Conservation (phyloP, 2,888 invertebrate species). For the Drosophila austrosaltans region DNA sequence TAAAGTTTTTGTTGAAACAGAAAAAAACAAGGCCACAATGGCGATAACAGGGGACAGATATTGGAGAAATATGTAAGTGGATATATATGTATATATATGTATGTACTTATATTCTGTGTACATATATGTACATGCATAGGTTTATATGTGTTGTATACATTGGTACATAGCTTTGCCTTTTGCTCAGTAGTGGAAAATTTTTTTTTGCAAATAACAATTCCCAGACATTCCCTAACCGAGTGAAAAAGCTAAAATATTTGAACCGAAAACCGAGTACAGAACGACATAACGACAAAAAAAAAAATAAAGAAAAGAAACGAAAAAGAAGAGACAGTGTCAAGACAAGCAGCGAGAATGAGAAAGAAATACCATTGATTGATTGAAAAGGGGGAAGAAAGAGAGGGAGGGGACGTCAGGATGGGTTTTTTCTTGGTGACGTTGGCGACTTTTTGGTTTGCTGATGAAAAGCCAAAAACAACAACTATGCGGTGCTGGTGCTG, state of each 20-base stretch:
- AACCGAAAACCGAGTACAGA: constrained; percentile 36
- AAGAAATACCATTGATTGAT: constrained; percentile 56
- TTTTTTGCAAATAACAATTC: constrained; percentile 34
- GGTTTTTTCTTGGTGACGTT: constrained; percentile 61
- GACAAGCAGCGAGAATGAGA: neutral
- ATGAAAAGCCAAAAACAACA: constrained; percentile 63
- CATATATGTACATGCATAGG: neutral
- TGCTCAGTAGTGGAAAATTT: constrained; percentile 41
- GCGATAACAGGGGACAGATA: constrained; percentile 32
- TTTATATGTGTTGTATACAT: neutral
- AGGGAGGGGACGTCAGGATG: neutral
- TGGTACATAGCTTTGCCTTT: constrained; percentile 1
- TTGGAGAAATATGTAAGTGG: constrained; percentile 9
- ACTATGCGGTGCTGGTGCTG: constrained; percentile 32
- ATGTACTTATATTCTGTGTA: neutral
- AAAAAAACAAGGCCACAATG: constrained; percentile 23
- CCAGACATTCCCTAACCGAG: constrained; percentile 45
- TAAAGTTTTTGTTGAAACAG: constrained; percentile 40
- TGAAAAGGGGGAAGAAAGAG: constrained; percentile 41
- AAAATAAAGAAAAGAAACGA: neutral
- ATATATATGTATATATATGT: neutral
- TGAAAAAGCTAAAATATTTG: constrained; percentile 59
- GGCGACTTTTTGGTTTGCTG: constrained; percentile 62
- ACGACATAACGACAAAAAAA: constrained; percentile 21
- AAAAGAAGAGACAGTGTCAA: neutral